These are phyloP conservation scores for Eristalinus aeneus DNA, from an alignment of 2,888 invertebrate genomes.

Conservation along the genomic window DNA sequence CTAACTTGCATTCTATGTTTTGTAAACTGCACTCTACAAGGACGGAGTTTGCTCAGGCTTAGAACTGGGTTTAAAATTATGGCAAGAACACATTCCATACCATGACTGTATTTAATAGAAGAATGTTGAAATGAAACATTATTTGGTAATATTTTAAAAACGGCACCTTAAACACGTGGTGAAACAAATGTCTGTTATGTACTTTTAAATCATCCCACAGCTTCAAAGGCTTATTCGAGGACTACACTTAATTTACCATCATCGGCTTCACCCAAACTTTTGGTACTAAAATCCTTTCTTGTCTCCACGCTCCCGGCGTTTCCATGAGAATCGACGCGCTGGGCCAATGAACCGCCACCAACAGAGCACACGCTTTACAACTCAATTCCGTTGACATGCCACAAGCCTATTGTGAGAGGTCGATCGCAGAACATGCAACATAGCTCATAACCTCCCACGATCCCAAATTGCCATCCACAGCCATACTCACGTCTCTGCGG, in stretches of 20 bases:
- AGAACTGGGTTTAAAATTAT: no score
- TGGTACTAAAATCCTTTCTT: neutral
- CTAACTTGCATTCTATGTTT: no score
- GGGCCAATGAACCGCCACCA: neutral
- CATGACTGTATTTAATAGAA: no score
- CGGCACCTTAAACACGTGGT: no score
- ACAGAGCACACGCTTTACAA: slow-evolving; percentile 19
- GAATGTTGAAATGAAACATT: no score
- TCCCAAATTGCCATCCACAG: slow-evolving; percentile 21
- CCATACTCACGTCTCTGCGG: neutral
- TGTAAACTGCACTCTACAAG: no score
- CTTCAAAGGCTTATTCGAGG: no score
- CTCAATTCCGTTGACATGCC: slow-evolving; percentile 50
- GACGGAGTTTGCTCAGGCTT: no score
- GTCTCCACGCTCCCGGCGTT: neutral
- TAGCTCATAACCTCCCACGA: slow-evolving; percentile 44
- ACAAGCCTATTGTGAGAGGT: slow-evolving; percentile 48
- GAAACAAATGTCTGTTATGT: no score
- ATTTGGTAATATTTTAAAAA: no score
- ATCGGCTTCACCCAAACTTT: neutral
- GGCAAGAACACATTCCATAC: no score
- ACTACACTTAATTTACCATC: neutral
- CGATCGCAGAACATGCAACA: slow-evolving; percentile 29
- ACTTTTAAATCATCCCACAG: no score
- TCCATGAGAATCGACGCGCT: neutral